Conservation (phyloP, 2,797 vertebrate genomes). For the Cynodonichthys magdalenae region DNA sequence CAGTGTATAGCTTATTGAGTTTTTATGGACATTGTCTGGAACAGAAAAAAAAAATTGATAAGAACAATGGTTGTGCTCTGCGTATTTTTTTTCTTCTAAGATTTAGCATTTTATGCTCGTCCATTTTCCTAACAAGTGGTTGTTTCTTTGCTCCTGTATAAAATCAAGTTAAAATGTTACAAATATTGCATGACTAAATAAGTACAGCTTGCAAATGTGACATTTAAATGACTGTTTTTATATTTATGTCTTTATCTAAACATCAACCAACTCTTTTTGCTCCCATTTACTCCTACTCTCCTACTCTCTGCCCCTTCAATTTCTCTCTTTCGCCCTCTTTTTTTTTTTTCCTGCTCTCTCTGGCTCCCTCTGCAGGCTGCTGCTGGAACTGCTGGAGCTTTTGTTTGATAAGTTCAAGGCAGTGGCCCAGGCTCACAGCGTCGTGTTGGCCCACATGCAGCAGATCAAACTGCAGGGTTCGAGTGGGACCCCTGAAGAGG, state of each 20-base stretch:
- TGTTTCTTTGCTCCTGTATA: background rate
- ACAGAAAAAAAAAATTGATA: too few species aligned
- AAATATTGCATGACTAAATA: background rate
- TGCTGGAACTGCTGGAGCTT: slow-evolving; percentile 94
- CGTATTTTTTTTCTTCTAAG: too few species aligned
- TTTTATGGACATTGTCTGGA: background rate
- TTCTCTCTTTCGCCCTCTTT: background rate
- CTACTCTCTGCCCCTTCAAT: background rate
- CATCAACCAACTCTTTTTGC: too few species aligned
- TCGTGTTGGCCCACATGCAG: slow-evolving; percentile 91
- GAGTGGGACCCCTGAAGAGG: slow-evolving; percentile 82
- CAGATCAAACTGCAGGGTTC: slow-evolving; percentile 82
- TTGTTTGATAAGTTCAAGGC: slow-evolving; percentile 98
- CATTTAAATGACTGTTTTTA: background rate
- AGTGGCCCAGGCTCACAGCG: slow-evolving; percentile 90
- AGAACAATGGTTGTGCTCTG: too few species aligned
- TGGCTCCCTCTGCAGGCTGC: slow-evolving; percentile 84
- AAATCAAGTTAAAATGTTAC: background rate
- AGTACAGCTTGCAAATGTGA: background rate
- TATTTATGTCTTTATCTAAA: background rate
- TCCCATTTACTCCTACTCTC: background rate
- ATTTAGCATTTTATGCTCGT: too few species aligned
- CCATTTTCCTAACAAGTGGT: background rate
- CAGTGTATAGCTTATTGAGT: background rate
- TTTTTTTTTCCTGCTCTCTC: slow-evolving; percentile 39